Percentiles rank a stretch among this genome's conserved stretches.
phyloP scores from a whole-genome alignment of 2,113 vertebrate genomes.

The Empidonax alnorum region DNA sequence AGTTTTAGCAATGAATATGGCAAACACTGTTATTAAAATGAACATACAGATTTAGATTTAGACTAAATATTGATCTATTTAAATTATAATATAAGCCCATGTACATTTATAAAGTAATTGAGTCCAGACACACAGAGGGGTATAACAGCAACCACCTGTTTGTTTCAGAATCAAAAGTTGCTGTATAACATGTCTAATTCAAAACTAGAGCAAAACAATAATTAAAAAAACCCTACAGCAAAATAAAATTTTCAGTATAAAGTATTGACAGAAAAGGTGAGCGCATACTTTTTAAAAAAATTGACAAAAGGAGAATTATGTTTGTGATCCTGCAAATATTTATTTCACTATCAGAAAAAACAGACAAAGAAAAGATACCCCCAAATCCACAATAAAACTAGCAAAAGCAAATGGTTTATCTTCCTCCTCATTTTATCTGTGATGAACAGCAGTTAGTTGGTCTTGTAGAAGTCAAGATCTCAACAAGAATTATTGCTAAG shows the following conservation, averaged over 20 bases:
- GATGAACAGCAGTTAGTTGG: neutral
- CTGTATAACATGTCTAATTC: neutral
- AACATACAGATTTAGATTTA: neutral
- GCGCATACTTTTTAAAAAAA: neutral
- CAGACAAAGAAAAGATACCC: no score
- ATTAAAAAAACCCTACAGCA: neutral
- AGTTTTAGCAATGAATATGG: neutral
- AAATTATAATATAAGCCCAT: neutral
- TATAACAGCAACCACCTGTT: neutral
- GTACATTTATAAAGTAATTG: neutral
- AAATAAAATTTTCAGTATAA: neutral
- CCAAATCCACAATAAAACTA: neutral
- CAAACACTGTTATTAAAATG: neutral
- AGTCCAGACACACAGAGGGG: neutral
- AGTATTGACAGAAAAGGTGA: neutral
- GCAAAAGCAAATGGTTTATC: neutral
- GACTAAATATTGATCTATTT: neutral
- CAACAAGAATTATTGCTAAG: neutral
- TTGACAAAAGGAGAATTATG: rapidly evolving
- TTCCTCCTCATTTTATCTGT: neutral
- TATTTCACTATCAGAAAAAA: neutral
- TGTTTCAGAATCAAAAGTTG: neutral
- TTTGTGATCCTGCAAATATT: neutral
- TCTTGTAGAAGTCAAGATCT: neutral
- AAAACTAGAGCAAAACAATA: neutral